Conservation (phyloP, 1,140 invertebrate species). For the Colletes gigas region DNA sequence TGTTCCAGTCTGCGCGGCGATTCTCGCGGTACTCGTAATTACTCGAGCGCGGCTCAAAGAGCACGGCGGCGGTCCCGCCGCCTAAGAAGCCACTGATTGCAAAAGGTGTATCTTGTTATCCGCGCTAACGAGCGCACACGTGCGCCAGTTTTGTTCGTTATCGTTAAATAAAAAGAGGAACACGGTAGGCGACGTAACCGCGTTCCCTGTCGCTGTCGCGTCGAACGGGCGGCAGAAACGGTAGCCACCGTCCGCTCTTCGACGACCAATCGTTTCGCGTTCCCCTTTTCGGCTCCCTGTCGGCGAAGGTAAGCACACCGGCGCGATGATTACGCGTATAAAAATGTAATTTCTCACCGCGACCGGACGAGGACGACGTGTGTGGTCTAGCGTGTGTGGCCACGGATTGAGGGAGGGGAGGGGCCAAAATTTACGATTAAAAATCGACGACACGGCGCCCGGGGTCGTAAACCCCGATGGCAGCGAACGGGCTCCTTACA, state of each 20-base stretch:
- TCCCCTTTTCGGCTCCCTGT: not conserved
- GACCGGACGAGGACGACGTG: slow-evolving; percentile 43
- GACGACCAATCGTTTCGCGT: not conserved
- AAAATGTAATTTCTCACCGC: slow-evolving; percentile 72
- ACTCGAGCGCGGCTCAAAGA: slow-evolving; percentile 5
- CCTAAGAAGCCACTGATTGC: slow-evolving; percentile 42
- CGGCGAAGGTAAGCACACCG: not conserved
- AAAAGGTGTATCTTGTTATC: slow-evolving; percentile 49
- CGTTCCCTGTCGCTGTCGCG: no score
- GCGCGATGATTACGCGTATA: slow-evolving; percentile 68
- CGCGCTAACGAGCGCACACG: slow-evolving; percentile 54
- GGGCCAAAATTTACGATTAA: slow-evolving; percentile 66
- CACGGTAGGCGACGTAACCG: not conserved
- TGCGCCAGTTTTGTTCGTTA: slow-evolving; percentile 56
- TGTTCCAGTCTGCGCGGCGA: not conserved
- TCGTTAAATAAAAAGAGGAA: slow-evolving; percentile 60
- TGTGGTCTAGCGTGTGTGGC: slow-evolving; percentile 64
- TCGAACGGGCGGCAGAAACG: not conserved
- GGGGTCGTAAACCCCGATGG: slow-evolving; percentile 54
- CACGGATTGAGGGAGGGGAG: slow-evolving; percentile 1
- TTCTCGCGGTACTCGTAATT: slow-evolving; percentile 32
- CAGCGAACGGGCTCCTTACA: slow-evolving; percentile 37
- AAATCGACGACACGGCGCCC: slow-evolving; percentile 61
- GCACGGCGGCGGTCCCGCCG: not conserved
- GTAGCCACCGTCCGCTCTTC: slow-evolving; percentile 3